phyloP scores from a whole-genome alignment of 2,888 invertebrate species.

The Chloromyia formosa region DNA sequence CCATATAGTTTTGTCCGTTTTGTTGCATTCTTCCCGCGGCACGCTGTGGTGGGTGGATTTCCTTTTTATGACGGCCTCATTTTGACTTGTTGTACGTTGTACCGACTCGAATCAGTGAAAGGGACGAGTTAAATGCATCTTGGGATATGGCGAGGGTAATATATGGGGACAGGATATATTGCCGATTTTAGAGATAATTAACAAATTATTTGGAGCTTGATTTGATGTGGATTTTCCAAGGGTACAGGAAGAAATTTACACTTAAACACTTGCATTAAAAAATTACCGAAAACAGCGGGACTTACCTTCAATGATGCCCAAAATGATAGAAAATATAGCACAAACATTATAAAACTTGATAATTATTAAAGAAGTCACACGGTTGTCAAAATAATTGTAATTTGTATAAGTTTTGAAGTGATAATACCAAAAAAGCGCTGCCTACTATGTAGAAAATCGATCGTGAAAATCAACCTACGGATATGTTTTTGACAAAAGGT shows the following conservation, averaged over 20 bases:
- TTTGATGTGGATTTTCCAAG: conserved; percentile 3
- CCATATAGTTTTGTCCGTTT: not conserved
- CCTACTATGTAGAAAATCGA: no score
- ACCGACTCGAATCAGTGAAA: not conserved
- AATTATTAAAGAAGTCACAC: no score
- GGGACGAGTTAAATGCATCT: conserved; percentile 43
- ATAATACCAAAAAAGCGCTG: no score
- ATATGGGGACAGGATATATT: not conserved
- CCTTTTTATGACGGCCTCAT: conserved; percentile 46
- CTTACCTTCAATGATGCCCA: not conserved
- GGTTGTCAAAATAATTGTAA: no score
- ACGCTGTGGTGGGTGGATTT: not conserved
- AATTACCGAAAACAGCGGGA: not conserved
- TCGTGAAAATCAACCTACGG: no score
- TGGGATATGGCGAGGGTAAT: conserved; percentile 32
- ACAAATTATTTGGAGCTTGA: not conserved
- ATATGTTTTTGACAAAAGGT: no score
- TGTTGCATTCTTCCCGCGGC: conserved; percentile 2
- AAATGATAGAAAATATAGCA: not conserved
- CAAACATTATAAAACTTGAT: not conserved
- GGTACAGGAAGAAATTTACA: no score
- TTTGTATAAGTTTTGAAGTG: no score
- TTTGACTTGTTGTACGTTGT: conserved; percentile 37
- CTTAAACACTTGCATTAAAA: not conserved
- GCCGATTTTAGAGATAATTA: no score